Evolutionary conservation across 2,113 vertebrate species (phyloP).

Genomic region (Centropus unirufus): DNA sequence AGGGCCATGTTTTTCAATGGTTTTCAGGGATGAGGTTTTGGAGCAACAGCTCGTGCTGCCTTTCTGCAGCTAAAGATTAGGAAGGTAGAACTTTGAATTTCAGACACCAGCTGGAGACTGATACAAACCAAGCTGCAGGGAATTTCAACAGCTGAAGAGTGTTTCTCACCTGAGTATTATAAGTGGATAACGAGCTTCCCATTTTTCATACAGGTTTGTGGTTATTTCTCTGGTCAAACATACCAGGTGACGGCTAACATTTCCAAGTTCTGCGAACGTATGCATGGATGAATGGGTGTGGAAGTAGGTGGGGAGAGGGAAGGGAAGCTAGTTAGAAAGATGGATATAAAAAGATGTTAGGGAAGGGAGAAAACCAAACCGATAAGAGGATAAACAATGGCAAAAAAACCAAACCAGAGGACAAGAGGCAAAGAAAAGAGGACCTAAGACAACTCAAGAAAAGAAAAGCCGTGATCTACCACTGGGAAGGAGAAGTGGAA

Average conservation of each 20-base stretch:
- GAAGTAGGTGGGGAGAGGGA: slow-evolving; percentile 45
- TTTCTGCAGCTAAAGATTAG: background rate
- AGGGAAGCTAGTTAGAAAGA: slow-evolving; percentile 67
- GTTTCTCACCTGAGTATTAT: slow-evolving; percentile 64
- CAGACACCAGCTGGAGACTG: background rate
- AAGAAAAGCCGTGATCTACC: slow-evolving; percentile 66
- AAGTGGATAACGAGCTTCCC: slow-evolving; percentile 66
- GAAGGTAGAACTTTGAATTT: background rate
- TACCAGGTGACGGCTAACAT: slow-evolving; percentile 71
- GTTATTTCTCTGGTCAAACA: slow-evolving; percentile 73
- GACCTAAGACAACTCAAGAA: slow-evolving; percentile 52
- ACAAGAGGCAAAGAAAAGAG: background rate
- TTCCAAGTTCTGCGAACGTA: slow-evolving; percentile 67
- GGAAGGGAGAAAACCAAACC: slow-evolving; percentile 44
- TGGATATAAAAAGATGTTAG: slow-evolving; percentile 65
- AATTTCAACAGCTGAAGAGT: slow-evolving; percentile 72
- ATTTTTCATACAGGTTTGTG: slow-evolving; percentile 69
- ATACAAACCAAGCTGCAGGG: slow-evolving; percentile 58
- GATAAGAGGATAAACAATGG: background rate
- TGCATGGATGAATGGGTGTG: slow-evolving; percentile 64
- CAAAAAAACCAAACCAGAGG: background rate
- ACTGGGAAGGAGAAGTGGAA: slow-evolving; percentile 66
- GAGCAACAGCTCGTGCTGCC: background rate
- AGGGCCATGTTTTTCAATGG: background rate
- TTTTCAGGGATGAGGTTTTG: background rate